These are phyloP conservation scores for Seladonia tumulorum DNA, from an alignment of 2,888 invertebrate species.

Conservation along the genomic window DNA sequence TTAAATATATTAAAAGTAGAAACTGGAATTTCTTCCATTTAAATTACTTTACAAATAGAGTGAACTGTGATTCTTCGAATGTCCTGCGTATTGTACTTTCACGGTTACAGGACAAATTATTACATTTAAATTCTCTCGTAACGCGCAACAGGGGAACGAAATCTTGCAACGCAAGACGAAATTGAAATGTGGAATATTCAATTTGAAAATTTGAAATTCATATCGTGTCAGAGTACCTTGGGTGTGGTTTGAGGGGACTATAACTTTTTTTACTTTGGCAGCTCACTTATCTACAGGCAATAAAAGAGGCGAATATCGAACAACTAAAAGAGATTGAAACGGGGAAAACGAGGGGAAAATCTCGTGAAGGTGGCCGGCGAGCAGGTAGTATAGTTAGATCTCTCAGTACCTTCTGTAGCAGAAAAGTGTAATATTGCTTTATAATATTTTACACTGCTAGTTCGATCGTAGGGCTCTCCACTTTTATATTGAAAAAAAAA, in stretches of 20 bases:
- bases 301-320: constrained; percentile 21
- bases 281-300: constrained; percentile 11
- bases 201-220: not conserved
- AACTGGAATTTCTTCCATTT: too few species aligned
- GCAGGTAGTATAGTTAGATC: not conserved
- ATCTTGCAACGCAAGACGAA: not conserved
- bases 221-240: not conserved
- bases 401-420: not conserved
- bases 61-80: not conserved
- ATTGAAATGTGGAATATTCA: not conserved
- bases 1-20: too few species aligned
- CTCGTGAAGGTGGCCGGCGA: not conserved
- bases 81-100: not conserved
- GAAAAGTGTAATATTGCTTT: not conserved
- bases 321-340: constrained; percentile 15
- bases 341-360: not conserved
- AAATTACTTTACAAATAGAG: too few species aligned
- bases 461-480: not conserved
- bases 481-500: not conserved
- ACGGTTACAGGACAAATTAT: not conserved
- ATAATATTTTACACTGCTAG: not conserved
- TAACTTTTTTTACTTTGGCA: constrained; percentile 10
- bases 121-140: not conserved
- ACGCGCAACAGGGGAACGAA: not conserved
- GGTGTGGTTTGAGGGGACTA: not conserved